Conservation (phyloP, 2,113 vertebrate species). For the Aleadryas rufinucha region DNA sequence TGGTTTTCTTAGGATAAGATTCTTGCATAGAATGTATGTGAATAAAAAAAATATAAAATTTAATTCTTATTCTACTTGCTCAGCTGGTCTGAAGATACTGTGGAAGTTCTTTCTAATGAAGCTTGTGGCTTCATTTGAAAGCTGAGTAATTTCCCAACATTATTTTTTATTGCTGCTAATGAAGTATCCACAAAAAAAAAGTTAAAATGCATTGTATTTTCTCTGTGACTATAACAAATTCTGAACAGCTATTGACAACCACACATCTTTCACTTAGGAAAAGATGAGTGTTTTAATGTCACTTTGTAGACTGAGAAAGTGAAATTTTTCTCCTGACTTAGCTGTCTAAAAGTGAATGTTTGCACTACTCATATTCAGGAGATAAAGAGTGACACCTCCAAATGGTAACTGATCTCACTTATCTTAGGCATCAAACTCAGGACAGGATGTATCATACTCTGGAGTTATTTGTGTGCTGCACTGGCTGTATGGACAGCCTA, state of each 20-base stretch:
- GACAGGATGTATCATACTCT: neutral
- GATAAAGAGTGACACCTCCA: neutral
- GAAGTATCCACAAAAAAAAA: neutral
- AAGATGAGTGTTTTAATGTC: neutral
- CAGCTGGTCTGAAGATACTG: neutral
- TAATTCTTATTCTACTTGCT: neutral
- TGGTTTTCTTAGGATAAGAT: neutral
- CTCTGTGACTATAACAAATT: neutral
- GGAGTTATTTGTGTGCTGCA: neutral
- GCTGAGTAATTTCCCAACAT: neutral
- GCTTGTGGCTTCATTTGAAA: neutral
- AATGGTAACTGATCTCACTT: neutral
- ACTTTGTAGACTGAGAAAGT: neutral
- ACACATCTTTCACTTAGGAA: neutral
- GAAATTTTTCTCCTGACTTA: neutral
- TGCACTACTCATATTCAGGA: neutral
- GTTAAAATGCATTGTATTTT: neutral
- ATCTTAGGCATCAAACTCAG: neutral
- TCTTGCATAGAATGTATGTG: neutral
- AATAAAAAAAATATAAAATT: neutral
- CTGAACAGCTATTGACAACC: neutral
- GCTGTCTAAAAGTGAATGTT: neutral
- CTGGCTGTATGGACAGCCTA: neutral
- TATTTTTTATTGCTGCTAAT: neutral
- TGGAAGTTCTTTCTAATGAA: neutral